Evolutionary conservation across 2,113 vertebrate species (phyloP).

Genomic region (Hiodon tergisus): DNA sequence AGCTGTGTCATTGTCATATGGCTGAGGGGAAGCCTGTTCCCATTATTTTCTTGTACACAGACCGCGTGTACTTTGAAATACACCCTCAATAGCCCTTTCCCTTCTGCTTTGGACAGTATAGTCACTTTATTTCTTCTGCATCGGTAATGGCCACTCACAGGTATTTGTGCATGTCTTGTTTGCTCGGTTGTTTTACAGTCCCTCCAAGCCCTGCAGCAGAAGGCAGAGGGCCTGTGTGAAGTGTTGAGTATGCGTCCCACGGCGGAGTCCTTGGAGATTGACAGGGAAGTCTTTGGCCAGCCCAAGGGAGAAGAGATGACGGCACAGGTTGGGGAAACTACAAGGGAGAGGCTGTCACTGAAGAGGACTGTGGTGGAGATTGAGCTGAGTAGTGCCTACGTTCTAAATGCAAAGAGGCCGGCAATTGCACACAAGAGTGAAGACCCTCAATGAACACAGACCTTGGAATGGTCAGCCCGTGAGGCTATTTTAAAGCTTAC

Average conservation of each 20-base stretch:
- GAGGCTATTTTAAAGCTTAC: no score
- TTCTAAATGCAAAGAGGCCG: constrained; percentile 18
- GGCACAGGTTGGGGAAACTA: background rate
- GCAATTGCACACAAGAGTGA: background rate
- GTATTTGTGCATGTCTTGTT: background rate
- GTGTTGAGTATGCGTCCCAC: constrained; percentile 63
- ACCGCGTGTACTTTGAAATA: no score
- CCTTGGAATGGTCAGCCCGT: background rate
- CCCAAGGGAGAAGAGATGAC: background rate
- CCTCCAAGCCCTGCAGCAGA: constrained; percentile 67
- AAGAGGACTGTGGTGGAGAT: constrained; percentile 42
- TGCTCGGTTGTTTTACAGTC: constrained; percentile 56
- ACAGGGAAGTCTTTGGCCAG: constrained; percentile 48
- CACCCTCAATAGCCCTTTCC: no score
- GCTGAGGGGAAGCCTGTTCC: no score
- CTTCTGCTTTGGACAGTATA: background rate
- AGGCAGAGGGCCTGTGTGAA: constrained; percentile 73
- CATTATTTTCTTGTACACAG: no score
- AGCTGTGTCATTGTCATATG: no score
- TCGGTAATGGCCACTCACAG: background rate
- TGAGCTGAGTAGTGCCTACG: constrained; percentile 38
- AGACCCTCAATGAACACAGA: background rate
- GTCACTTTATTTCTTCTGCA: background rate
- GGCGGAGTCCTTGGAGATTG: constrained; percentile 60
- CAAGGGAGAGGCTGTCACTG: constrained; percentile 33